Percentiles rank a stretch among this genome's conserved stretches.
These are phyloP conservation scores for Temnopleurus reevesii DNA, from an alignment of 53 echinoderm and acorn worm species.

Conservation along the genomic window DNA sequence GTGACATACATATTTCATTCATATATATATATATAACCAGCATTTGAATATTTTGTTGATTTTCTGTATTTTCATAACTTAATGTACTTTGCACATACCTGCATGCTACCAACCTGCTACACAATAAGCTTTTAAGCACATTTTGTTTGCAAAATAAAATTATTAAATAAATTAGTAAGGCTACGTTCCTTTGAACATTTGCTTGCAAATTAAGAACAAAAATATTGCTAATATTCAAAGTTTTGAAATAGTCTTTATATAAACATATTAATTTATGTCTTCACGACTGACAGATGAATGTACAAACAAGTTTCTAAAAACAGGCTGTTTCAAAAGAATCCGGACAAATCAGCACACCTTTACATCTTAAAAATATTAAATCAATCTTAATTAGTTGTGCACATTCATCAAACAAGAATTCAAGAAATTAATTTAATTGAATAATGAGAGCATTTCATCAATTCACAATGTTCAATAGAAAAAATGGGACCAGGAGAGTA, in stretches of 20 bases:
- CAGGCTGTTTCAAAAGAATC: conserved; percentile 13
- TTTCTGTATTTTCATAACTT: conserved; percentile 35
- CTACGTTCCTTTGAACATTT: neutral
- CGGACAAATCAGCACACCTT: conserved; percentile 20
- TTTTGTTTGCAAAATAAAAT: conserved; percentile 4
- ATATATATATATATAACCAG: conserved; percentile 50
- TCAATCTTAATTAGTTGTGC: neutral
- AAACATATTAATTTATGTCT: neutral
- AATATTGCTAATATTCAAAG: conserved; percentile 34
- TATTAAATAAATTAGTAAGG: neutral
- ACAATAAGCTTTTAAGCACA: neutral
- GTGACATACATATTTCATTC: conserved; percentile 46
- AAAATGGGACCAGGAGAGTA: neutral
- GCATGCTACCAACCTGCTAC: conserved; percentile 8
- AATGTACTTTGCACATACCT: conserved; percentile 23
- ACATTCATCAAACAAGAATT: neutral
- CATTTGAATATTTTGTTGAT: conserved; percentile 20
- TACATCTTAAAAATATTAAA: neutral
- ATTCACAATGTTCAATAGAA: neutral
- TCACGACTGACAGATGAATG: neutral
- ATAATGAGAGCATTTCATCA: neutral
- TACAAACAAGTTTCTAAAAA: neutral
- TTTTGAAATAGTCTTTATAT: neutral
- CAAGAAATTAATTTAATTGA: neutral
- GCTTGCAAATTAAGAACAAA: neutral